Evolutionary conservation across 2,113 vertebrate genomes (phyloP).

Genomic region (Gallinago undulata): DNA sequence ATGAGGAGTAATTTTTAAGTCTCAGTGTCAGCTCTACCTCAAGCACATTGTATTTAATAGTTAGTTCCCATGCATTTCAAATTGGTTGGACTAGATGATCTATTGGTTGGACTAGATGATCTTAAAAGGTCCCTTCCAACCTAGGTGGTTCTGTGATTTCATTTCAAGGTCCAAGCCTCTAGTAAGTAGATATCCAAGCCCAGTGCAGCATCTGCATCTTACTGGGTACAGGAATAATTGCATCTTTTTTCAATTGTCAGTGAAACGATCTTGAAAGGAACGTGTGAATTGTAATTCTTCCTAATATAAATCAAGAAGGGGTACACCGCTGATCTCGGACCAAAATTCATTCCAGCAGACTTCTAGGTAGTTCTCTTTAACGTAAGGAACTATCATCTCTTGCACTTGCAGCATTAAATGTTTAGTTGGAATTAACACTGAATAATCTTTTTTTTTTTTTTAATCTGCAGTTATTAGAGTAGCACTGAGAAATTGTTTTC

Average conservation of each 20-base stretch:
- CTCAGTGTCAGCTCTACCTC: background rate
- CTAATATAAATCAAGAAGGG: background rate
- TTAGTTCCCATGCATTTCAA: accelerated
- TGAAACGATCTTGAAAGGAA: background rate
- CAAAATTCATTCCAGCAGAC: background rate
- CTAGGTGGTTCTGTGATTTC: no score
- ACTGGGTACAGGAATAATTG: background rate
- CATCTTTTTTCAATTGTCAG: background rate
- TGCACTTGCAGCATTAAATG: background rate
- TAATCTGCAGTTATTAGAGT: background rate
- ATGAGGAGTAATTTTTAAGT: no score
- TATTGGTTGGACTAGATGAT: no score
- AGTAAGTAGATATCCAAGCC: no score
- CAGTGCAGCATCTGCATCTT: no score
- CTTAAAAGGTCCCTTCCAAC: no score
- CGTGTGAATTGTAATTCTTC: background rate
- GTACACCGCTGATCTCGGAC: background rate
- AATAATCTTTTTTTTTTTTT: background rate
- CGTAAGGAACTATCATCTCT: background rate
- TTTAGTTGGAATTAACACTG: background rate
- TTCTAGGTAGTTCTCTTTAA: background rate
- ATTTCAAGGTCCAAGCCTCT: background rate
- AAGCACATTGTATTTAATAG: background rate
- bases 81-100: no score
- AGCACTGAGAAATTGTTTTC: background rate